Evolutionary conservation across 1,140 invertebrate species (phyloP).

Genomic region (Drosophila nikananu): DNA sequence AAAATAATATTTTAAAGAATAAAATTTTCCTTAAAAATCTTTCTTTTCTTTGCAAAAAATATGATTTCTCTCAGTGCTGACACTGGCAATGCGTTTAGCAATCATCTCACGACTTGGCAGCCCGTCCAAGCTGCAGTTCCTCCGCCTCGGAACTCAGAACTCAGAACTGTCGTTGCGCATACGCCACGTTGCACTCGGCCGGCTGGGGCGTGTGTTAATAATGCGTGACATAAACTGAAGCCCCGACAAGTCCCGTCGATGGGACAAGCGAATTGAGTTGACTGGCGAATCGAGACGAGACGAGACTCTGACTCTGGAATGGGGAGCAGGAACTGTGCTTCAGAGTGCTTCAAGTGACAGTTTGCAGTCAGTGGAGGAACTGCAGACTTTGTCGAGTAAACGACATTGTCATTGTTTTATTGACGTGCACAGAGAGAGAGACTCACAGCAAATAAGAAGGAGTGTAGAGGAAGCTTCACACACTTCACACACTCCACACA

Average conservation of each 20-base stretch:
- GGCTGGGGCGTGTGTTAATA: constrained; percentile 76
- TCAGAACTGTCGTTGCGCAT: constrained; percentile 64
- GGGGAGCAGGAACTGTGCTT: not conserved
- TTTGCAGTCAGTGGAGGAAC: constrained; percentile 44
- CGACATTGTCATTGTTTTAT: constrained; percentile 47
- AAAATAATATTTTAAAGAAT: no score
- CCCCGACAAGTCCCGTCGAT: constrained; percentile 56
- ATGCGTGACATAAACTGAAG: constrained; percentile 80
- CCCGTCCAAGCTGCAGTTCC: constrained; percentile 30
- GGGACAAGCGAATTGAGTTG: constrained; percentile 76
- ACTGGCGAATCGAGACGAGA: constrained; percentile 57
- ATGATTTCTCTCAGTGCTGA: not conserved
- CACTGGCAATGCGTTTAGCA: constrained; percentile 74
- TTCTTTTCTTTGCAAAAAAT: no score
- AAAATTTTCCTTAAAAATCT: no score
- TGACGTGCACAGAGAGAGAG: constrained; percentile 4
- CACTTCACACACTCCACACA: not conserved
- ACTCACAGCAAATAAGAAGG: constrained; percentile 9
- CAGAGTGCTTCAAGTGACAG: constrained; percentile 65
- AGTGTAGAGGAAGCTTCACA: not conserved
- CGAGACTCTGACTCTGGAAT: not conserved
- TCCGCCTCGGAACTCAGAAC: not conserved
- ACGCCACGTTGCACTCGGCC: constrained; percentile 72
- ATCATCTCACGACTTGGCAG: constrained; percentile 72
- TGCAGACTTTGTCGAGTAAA: constrained; percentile 46